Evolutionary conservation across 2,888 invertebrate genomes (phyloP).

Genomic region (Carcina quercana): DNA sequence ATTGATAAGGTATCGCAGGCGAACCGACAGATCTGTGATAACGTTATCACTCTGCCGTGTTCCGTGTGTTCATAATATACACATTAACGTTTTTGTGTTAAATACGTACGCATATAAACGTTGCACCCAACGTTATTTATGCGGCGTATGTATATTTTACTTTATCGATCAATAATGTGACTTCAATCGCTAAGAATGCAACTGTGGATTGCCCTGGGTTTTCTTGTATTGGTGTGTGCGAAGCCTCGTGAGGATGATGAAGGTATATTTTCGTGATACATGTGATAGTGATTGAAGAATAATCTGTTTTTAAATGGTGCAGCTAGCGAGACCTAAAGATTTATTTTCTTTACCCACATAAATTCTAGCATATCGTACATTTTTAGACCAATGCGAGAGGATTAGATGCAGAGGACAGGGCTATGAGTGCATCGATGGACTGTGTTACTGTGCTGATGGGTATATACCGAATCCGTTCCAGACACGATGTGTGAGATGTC

Average conservation of each 20-base stretch:
- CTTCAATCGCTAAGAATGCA: constrained; percentile 25
- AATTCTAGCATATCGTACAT: background rate
- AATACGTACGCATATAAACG: background rate
- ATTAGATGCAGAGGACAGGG: constrained; percentile 44
- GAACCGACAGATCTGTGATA: constrained; percentile 49
- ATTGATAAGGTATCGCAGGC: too few species aligned
- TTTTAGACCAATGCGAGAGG: constrained; percentile 34
- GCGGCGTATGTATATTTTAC: background rate
- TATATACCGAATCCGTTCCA: constrained; percentile 44
- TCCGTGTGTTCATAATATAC: constrained; percentile 32
- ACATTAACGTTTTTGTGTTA: constrained; percentile 10
- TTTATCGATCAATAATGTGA: constrained; percentile 1
- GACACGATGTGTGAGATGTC: constrained; percentile 49
- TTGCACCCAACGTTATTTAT: background rate
- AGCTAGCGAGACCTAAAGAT: background rate
- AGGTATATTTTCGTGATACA: constrained; percentile 16
- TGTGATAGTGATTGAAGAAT: background rate
- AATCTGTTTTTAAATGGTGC: background rate
- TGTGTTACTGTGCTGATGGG: constrained; percentile 51
- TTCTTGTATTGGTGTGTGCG: constrained; percentile 33
- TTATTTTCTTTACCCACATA: too few species aligned
- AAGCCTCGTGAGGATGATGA: constrained; percentile 25
- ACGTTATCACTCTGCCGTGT: constrained; percentile 41
- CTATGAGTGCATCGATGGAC: constrained; percentile 49
- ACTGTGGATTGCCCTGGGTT: constrained; percentile 23